Percentiles rank a stretch among this genome's conserved stretches.
These are phyloP conservation scores for Procambarus virginalis DNA, from an alignment of 1,140 invertebrate genomes.

Conservation along the genomic window DNA sequence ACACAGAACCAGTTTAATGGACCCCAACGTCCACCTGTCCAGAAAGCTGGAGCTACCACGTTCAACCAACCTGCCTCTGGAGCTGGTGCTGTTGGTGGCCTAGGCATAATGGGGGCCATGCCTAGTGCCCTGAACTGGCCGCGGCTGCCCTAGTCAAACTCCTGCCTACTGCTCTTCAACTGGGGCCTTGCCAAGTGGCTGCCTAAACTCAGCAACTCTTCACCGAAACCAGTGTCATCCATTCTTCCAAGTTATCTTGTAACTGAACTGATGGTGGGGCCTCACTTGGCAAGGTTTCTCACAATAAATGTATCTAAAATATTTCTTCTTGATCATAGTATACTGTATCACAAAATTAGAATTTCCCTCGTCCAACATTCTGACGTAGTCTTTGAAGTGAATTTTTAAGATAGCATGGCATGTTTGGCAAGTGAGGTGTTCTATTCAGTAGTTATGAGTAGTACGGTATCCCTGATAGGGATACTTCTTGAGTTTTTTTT, in stretches of 20 bases:
- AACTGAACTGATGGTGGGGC: conserved; percentile 64
- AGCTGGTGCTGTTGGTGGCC: conserved; percentile 33
- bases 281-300: conserved; percentile 68
- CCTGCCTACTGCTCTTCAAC: conserved; percentile 55
- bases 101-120: conserved; percentile 66
- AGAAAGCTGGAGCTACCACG: conserved; percentile 51
- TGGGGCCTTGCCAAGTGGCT: conserved; percentile 67
- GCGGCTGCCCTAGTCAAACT: conserved; percentile 63
- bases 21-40: conserved; percentile 61
- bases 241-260: conserved; percentile 56
- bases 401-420: conserved; percentile 53
- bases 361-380: conserved; percentile 62
- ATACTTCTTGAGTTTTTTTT: no score
- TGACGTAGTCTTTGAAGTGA: conserved; percentile 50
- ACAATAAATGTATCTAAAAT: conserved; percentile 53
- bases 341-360: conserved; percentile 64
- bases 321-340: conserved; percentile 42
- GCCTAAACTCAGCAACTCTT: conserved; percentile 62
- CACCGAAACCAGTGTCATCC: conserved; percentile 62
- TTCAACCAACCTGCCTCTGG: conserved; percentile 52
- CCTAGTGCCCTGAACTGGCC: conserved; percentile 64
- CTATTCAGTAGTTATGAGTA: conserved; percentile 67
- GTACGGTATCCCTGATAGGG: no score
- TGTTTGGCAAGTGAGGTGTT: conserved; percentile 68
- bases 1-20: conserved; percentile 56